phyloP scores from a whole-genome alignment of 2,888 invertebrate species.

The Balanococcus diminutus region DNA sequence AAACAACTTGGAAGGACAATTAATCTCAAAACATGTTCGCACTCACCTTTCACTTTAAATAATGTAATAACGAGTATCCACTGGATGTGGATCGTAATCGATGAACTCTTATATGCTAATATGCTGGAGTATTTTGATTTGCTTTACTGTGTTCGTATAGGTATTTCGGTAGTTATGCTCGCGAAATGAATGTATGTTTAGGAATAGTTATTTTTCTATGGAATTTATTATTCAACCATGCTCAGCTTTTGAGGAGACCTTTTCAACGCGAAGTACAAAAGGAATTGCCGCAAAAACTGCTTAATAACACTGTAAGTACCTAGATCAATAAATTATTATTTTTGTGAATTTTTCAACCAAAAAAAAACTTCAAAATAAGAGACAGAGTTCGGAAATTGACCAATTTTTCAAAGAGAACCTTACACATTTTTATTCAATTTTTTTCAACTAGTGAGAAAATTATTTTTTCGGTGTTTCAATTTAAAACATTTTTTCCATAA shows the following conservation, averaged over 20 bases:
- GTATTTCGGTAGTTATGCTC: not conserved
- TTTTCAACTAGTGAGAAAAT: too few species aligned
- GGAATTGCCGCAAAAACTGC: not conserved
- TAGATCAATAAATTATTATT: not conserved
- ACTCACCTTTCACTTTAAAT: slow-evolving; percentile 46
- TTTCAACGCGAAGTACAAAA: slow-evolving; percentile 40
- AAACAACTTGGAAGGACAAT: slow-evolving; percentile 15
- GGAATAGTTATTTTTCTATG: slow-evolving; percentile 30
- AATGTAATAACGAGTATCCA: slow-evolving; percentile 23
- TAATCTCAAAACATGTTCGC: slow-evolving; percentile 36
- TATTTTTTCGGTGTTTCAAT: too few species aligned
- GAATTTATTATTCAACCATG: slow-evolving; percentile 16
- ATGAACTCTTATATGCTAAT: slow-evolving; percentile 22
- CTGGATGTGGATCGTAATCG: not conserved
- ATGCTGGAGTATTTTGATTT: not conserved
- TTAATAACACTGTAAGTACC: slow-evolving; percentile 45
- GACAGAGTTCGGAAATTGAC: too few species aligned
- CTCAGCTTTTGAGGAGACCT: slow-evolving; percentile 43
- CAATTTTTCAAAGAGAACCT: too few species aligned
- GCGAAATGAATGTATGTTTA: slow-evolving; percentile 45
- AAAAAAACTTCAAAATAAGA: too few species aligned
- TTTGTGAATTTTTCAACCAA: not conserved
- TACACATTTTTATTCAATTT: too few species aligned
- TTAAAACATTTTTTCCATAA: too few species aligned
- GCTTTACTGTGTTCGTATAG: not conserved